Conservation (phyloP, 2,888 invertebrate species). For the Rambutsinella grinnellia region DNA sequence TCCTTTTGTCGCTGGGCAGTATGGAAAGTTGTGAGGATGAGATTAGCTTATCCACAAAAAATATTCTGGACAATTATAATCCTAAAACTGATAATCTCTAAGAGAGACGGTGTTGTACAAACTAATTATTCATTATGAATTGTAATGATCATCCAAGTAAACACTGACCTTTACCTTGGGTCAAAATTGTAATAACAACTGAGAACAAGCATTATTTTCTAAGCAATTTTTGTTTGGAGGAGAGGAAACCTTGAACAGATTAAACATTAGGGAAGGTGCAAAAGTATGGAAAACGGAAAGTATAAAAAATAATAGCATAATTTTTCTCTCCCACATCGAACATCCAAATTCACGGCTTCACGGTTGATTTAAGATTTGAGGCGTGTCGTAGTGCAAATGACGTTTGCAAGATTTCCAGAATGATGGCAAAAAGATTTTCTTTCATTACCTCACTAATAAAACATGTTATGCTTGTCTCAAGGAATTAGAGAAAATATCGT, state of each 20-base stretch:
- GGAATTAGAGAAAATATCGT: no score
- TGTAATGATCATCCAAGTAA: neutral
- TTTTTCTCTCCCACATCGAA: neutral
- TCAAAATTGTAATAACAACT: slow-evolving; percentile 1
- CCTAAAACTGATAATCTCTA: neutral
- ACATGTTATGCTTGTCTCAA: no score
- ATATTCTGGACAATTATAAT: neutral
- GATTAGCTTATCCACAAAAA: no score
- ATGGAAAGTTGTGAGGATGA: neutral
- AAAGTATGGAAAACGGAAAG: neutral
- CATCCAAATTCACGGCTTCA: neutral
- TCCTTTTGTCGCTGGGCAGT: no score
- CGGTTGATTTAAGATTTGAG: slow-evolving; percentile 26
- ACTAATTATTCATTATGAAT: neutral
- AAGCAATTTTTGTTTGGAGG: slow-evolving; percentile 13
- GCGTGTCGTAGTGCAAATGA: slow-evolving; percentile 6
- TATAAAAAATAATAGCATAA: neutral
- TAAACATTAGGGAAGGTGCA: slow-evolving; percentile 3
- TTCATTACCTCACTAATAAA: neutral
- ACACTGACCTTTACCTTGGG: slow-evolving; percentile 33
- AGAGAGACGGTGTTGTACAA: neutral
- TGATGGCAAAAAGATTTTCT: neutral
- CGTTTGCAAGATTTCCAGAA: neutral
- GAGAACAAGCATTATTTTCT: neutral
- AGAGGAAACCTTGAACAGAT: slow-evolving; percentile 29